A percentile compares a stretch with the other conserved stretches of the same genome.
Conservation (phyloP, 2,888 invertebrate genomes). For the Eudemis profundana region DNA sequence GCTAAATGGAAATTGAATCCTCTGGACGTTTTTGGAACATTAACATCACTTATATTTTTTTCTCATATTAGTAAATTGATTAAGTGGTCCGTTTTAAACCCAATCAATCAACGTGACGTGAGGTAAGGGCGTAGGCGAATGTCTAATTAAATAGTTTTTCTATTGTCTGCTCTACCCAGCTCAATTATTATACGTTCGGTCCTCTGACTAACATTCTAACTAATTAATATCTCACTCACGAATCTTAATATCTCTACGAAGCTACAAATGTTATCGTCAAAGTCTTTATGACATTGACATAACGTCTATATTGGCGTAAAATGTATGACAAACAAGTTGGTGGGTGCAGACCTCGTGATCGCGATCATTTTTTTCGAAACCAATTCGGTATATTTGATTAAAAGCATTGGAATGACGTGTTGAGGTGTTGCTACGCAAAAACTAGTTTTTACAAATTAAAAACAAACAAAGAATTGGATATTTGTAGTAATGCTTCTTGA, state of each 20-base stretch:
- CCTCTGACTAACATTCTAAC: conserved; percentile 5
- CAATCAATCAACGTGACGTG: conserved; percentile 24
- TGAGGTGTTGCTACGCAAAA: conserved; percentile 1
- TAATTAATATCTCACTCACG: conserved; percentile 13
- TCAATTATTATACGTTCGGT: conserved; percentile 11
- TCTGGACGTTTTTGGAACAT: not conserved
- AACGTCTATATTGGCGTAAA: not conserved
- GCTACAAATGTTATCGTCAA: not conserved
- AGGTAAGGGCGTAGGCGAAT: conserved; percentile 7
- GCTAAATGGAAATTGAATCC: not conserved
- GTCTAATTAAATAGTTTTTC: conserved; percentile 24
- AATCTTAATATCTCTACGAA: not conserved
- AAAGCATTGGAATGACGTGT: not conserved
- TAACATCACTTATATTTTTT: conserved; percentile 1
- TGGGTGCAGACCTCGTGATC: not conserved
- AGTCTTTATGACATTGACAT: not conserved
- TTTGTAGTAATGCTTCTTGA: not conserved
- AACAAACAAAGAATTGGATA: not conserved
- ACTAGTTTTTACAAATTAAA: not conserved
- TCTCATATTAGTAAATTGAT: not conserved
- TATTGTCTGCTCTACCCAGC: conserved; percentile 16
- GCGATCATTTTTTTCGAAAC: not conserved
- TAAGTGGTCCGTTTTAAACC: conserved; percentile 3
- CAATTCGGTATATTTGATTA: not conserved
- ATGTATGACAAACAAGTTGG: not conserved